Conservation (phyloP, 2,113 vertebrate genomes). For the Heterochromis multidens region DNA sequence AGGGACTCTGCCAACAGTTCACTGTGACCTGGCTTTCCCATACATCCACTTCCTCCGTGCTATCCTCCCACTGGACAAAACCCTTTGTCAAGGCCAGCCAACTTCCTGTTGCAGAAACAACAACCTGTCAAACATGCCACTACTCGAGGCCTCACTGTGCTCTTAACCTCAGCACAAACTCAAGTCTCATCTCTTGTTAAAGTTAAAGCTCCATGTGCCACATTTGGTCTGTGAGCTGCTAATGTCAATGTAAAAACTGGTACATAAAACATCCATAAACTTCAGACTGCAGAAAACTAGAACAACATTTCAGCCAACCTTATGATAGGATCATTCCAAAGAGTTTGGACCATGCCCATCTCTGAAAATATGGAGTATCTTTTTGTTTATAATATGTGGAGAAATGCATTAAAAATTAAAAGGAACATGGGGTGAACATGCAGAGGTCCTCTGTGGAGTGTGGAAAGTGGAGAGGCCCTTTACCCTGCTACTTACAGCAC, state of each 20-base stretch:
- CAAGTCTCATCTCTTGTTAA: not conserved
- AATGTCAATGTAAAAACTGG: not conserved
- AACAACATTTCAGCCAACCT: too few relatives aligned
- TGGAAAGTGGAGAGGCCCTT: not conserved
- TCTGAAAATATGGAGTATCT: not conserved
- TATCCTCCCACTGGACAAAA: conserved; percentile 8
- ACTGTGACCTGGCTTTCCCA: conserved; percentile 1
- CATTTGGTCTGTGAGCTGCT: not conserved
- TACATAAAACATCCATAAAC: not conserved
- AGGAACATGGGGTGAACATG: not conserved
- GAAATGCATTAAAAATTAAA: not conserved
- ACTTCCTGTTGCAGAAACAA: conserved; percentile 49
- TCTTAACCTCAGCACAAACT: not conserved
- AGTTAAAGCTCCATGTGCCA: not conserved
- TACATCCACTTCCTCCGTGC: conserved; percentile 11
- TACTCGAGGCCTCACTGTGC: not conserved
- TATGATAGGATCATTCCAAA: not conserved
- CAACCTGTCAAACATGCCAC: not conserved
- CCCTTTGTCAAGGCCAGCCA: conserved; percentile 27
- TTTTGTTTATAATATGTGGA: too few relatives aligned
- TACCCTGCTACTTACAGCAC: not conserved
- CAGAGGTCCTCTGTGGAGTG: too few relatives aligned
- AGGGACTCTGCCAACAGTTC: conserved; percentile 6
- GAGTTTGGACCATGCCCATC: not conserved
- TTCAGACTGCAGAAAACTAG: not conserved